These are phyloP conservation scores for Parapristionchus giblindavisi DNA, from an alignment of 2,888 invertebrate species.

Conservation along the genomic window DNA sequence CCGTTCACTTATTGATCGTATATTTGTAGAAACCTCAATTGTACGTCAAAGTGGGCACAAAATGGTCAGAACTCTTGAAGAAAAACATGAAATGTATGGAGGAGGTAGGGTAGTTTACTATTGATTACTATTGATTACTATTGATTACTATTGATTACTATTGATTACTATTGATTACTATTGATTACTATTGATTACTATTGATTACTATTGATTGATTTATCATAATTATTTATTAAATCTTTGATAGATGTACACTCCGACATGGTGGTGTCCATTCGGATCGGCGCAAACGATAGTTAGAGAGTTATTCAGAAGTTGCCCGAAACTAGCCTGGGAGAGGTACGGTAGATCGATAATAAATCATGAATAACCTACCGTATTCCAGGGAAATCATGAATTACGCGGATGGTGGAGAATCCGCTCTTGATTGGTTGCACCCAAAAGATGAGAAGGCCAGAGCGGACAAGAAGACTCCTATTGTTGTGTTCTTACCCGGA, in stretches of 20 bases:
- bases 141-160: not conserved
- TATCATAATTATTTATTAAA: not conserved
- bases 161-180: not conserved
- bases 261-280: conserved; percentile 60
- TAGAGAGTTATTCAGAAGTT: conserved; percentile 50
- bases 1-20: not conserved
- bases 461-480: conserved; percentile 72
- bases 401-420: conserved; percentile 81
- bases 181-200: not conserved
- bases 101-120: not conserved
- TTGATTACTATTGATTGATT: not conserved
- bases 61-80: conserved; percentile 16
- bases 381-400: conserved; percentile 55
- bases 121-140: not conserved
- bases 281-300: conserved; percentile 56
- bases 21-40: conserved; percentile 24
- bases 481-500: conserved; percentile 82
- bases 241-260: conserved; percentile 49
- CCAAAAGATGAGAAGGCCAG: conserved; percentile 44
- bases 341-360: conserved; percentile 43
- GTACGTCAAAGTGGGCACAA: conserved; percentile 34
- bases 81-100: not conserved
- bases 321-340: conserved; percentile 50
- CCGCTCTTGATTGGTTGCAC: conserved; percentile 80
- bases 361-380: not conserved